Base-by-base conservation (phyloP, 1,140 invertebrate species). In the Pentalonia nigronervosa region DNA sequence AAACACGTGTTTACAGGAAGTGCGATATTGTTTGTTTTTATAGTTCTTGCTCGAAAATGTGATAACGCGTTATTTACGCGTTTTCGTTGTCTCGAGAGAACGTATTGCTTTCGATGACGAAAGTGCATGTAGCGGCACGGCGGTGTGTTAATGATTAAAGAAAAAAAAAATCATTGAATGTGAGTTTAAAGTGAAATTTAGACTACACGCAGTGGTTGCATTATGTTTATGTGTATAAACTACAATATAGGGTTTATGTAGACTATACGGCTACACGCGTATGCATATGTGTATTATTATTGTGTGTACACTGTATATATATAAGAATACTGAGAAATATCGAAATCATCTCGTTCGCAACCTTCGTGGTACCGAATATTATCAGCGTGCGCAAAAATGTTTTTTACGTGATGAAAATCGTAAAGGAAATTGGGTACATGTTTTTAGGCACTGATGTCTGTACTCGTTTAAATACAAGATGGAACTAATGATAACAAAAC, bases 71-170 rank as follows among this genome's bases (percentile, higher is more conserved):
- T 87, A 30, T 41, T 34, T 81, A 88, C 47, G n/a, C 87, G 48
- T 87, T 83, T 20, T 83, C 25, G 36, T 21, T 25, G 36, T 23
- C 86, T 36, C 41, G 41, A 47, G 47, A 87, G 47, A 48, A 53
- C 48, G 23, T 50, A 89, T 89, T 53, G 87, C 87, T n/a, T 23
- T 89, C 25, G 88, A 60, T 60, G 53, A 90, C 88, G 88, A 90
- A 90, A 90, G 53, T 56, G 36, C 36, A 17, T 36, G 30, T 25
- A 14, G 45, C 45, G 45, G 23, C 45, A 9, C 45, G 84, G 23
- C 30, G n/a, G 36, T 50, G 36, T 17, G 25, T 45, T 45, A 25
- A 41, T 23, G 36, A 41, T 60, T 67, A 53, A 36, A 50, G 45
- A 87, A 48, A n/a, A 23, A n/a, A 23, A 48, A 20, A 30, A 34